Evolutionary conservation across 2,888 invertebrate genomes (phyloP), one percentile per base, ranked within the genome.

Genomic region (Drymonia ruficornis): DNA sequence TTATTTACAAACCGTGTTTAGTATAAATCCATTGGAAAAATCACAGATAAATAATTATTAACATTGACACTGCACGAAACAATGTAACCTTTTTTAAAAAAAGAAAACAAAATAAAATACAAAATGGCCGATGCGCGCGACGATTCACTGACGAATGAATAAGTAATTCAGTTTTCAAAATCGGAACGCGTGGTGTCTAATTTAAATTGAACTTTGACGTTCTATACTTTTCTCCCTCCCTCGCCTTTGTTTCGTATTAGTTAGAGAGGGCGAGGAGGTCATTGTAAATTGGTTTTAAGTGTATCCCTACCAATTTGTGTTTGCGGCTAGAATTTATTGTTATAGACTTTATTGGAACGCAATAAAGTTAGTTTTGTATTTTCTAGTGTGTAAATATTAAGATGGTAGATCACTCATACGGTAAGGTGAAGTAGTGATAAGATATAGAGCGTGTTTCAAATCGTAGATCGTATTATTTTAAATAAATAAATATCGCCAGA

Each of bases 101-200:
- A 60, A 70, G 69, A 74, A 72, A 65, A 67, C 68, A 69, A 76
- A n/a, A n/a, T n/a, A n/a, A n/a, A n/a, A 75, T 67, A 66, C 69
- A 80, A 80, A 71, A 83, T 84, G 84, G 82, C 81, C 66, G 75
- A 74, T 9, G 9, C 56, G 57, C 53, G 58, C 81, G 83, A 70
- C 80, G 69, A 70, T 65, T 76, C 72, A 78, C 75, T 81, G 80
- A 78, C 84, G 78, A 84, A 83, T 81, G 88, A 90, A 88, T 90
- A 86, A 84, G 70, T 83, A 87, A 86, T 84, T 78, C 77, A 74
- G 80, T 84, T 86, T 87, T 86, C 83, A 86, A 88, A 91, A 87
- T 89, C 81, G 84, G 81, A 81, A 82, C 80, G 76, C 63, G 53
- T 46, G 11, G 2, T 50, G 38, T 2, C 86, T 85, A 86, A 15